Percentiles rank a stretch among this genome's conserved stretches.
Conservation (phyloP, 2,888 invertebrate genomes). For the Hirtodrosophila confusa region DNA sequence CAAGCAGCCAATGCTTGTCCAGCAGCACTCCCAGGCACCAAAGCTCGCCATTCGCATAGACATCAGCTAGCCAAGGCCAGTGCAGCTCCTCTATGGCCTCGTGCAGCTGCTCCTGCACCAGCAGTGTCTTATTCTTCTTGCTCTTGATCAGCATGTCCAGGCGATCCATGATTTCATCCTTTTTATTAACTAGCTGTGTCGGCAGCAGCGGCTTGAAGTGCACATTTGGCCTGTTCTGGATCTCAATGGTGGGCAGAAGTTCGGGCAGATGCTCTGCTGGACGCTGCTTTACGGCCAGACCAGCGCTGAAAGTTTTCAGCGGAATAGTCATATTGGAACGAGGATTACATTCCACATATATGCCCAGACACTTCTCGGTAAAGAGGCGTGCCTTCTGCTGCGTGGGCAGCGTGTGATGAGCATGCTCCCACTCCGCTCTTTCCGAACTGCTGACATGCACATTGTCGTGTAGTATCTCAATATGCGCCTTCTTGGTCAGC, state of each 20-base stretch:
- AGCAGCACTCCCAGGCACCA: slow-evolving; percentile 89
- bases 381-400: slow-evolving; percentile 54
- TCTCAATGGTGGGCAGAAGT: slow-evolving; percentile 65
- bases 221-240: slow-evolving; percentile 70
- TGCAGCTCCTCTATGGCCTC: slow-evolving; percentile 81
- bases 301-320: slow-evolving; percentile 77
- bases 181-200: slow-evolving; percentile 59
- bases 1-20: slow-evolving; percentile 88
- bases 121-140: slow-evolving; percentile 74
- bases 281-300: slow-evolving; percentile 45
- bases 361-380: slow-evolving; percentile 69
- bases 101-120: slow-evolving; percentile 79
- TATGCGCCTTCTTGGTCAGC: slow-evolving; percentile 33
- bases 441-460: slow-evolving; percentile 59
- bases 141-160: slow-evolving; percentile 72
- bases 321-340: slow-evolving; percentile 73
- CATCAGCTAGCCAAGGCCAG: slow-evolving; percentile 91
- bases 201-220: slow-evolving; percentile 68
- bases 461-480: slow-evolving; percentile 67
- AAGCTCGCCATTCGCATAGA: slow-evolving; percentile 89
- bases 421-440: slow-evolving; percentile 9
- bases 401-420: slow-evolving; percentile 18
- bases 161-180: slow-evolving; percentile 75
- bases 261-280: slow-evolving; percentile 38
- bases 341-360: slow-evolving; percentile 81